Base-by-base conservation (phyloP, 2,113 vertebrate species). In the Atrichornis clamosus region DNA sequence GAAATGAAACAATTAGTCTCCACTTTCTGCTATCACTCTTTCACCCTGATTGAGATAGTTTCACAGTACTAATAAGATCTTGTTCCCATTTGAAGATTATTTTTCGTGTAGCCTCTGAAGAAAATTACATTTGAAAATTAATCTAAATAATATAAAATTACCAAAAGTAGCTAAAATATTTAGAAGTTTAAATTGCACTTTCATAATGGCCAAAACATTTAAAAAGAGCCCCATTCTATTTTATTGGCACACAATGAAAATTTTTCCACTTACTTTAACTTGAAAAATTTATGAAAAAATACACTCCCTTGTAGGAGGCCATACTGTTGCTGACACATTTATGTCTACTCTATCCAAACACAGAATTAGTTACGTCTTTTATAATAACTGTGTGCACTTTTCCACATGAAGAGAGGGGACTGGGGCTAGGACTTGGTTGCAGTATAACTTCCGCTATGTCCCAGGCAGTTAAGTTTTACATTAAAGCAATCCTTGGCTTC, bases 211-310 rank as follows among this genome's bases (percentile, higher is more conserved):
- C 33, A 67, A 62, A 63, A 64, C 35, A 67, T 64, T 86, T 76
- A 27, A 84, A 64, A 92, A 35, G 17, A 79, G 27, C 23, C 21
- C 69, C 55, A 64, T 83, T 55, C 47, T 62, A 62, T 80, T 89
- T 91, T 91, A 85, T 24, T 70, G 82, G 67, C 72, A 79, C 22
- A 41, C 1, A 5, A 60, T 24, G 30, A 44, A 83, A 65, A 32
- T 37, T 91, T 74, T 95, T 90, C 84, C 82, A 72, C 74, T 82
- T 75, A 59, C 53, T 82, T 84, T 64, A 90, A 82, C 44, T 67
- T 69, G 46, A 74, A 93, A 60, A 95, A 88, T 50, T 62, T 67
- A 86, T 60, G 80, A 95, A 92, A 87, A 95, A 90, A 77, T 41
- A 70, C 20, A 70, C 65, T 88, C 53, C 52, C 47, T 50, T 83